phyloP scores from a whole-genome alignment of 2,888 invertebrate genomes.

The Frankliniella intonsa region DNA sequence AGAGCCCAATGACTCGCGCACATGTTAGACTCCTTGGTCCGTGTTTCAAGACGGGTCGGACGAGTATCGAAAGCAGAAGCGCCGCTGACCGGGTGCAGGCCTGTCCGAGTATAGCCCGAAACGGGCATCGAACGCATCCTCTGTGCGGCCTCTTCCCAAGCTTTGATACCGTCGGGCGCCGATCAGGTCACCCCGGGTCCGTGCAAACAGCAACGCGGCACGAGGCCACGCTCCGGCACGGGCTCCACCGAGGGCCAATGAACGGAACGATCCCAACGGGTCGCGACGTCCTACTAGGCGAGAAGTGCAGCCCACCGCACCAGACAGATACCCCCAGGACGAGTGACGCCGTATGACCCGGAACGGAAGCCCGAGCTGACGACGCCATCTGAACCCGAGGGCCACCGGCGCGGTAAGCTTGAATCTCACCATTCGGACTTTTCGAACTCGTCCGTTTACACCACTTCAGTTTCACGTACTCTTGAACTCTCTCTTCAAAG shows the following conservation, averaged over 20 bases:
- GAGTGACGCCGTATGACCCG: slow-evolving; percentile 38
- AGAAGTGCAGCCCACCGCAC: slow-evolving; percentile 46
- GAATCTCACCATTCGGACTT: slow-evolving; percentile 50
- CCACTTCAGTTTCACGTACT: slow-evolving; percentile 54
- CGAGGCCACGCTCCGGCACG: neutral
- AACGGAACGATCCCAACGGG: slow-evolving; percentile 48
- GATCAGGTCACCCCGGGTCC: too few species aligned
- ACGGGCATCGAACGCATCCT: slow-evolving; percentile 43
- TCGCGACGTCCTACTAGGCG: slow-evolving; percentile 53
- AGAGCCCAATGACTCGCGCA: slow-evolving; percentile 61
- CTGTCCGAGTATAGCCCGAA: slow-evolving; percentile 42
- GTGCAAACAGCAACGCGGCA: slow-evolving; percentile 5
- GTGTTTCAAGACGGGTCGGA: slow-evolving; percentile 74
- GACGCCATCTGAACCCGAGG: slow-evolving; percentile 41
- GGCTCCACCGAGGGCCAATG: slow-evolving; percentile 29
- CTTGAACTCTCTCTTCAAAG: slow-evolving; percentile 59
- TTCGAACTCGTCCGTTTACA: slow-evolving; percentile 51
- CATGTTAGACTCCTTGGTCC: slow-evolving; percentile 66
- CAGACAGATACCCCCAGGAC: slow-evolving; percentile 37
- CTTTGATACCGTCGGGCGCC: slow-evolving; percentile 19
- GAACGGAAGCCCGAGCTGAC: slow-evolving; percentile 41
- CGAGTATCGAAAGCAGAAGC: slow-evolving; percentile 50
- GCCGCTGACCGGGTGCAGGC: slow-evolving; percentile 45
- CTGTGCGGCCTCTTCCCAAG: slow-evolving; percentile 37
- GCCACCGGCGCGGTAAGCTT: slow-evolving; percentile 40